A percentile compares a stretch with the other conserved stretches of the same genome.
Conservation (phyloP, 2,797 vertebrate species). For the Percopsis omiscomaycus region DNA sequence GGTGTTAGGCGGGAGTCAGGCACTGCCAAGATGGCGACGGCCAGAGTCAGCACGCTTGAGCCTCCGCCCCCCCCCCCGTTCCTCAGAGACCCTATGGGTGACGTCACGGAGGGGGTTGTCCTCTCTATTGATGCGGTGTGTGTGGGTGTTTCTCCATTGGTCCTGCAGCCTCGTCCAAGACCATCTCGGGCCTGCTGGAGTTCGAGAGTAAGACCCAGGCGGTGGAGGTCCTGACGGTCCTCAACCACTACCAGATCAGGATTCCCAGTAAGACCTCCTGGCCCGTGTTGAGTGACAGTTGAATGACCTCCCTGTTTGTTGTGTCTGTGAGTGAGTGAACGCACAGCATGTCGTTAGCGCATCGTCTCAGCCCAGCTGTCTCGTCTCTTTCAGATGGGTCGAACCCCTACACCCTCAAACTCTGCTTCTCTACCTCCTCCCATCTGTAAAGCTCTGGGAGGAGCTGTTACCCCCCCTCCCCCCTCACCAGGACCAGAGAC, state of each 20-base stretch:
- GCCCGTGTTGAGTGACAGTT: too few relatives aligned
- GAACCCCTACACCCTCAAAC: slow-evolving; percentile 95
- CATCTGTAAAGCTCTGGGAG: slow-evolving; percentile 56
- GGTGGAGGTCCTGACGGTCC: slow-evolving; percentile 95
- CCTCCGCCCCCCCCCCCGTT: too few relatives aligned
- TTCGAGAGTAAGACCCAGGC: slow-evolving; percentile 96
- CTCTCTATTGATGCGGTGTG: too few relatives aligned
- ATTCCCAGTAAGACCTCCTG: slow-evolving; percentile 87
- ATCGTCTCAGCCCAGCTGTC: slow-evolving; percentile 11
- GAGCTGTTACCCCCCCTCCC: not conserved
- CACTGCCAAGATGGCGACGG: too few relatives aligned
- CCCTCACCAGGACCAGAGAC: not conserved
- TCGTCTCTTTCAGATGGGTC: slow-evolving; percentile 73
- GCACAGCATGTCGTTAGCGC: not conserved
- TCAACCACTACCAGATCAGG: slow-evolving; percentile 98
- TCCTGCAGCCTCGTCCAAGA: slow-evolving; percentile 89
- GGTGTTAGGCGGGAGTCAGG: too few relatives aligned
- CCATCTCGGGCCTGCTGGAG: slow-evolving; percentile 92
- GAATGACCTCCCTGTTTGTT: not conserved
- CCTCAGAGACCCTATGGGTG: too few relatives aligned
- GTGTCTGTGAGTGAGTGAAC: not conserved
- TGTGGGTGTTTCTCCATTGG: not conserved
- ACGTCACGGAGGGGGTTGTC: too few relatives aligned
- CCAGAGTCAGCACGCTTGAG: too few relatives aligned
- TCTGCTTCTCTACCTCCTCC: slow-evolving; percentile 90